phyloP scores from a whole-genome alignment of 2,113 vertebrate species.

The Piliocolobus tephrosceles region DNA sequence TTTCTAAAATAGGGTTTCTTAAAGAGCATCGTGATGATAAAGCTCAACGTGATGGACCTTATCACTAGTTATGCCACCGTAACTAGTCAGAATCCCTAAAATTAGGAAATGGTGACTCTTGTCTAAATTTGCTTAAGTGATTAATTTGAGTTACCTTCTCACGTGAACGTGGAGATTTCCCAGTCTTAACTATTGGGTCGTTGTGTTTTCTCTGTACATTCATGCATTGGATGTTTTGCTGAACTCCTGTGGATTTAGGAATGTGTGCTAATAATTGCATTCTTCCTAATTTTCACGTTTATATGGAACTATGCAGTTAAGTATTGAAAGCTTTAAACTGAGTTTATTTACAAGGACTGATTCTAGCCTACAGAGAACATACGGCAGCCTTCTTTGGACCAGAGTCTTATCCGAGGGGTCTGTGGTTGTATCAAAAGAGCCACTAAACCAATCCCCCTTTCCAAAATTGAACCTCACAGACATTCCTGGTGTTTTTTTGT shows the following conservation, averaged over 20 bases:
- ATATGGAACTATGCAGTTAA: background rate
- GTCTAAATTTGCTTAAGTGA: too few relatives aligned
- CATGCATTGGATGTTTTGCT: accelerated
- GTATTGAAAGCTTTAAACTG: background rate
- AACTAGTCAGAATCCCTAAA: background rate
- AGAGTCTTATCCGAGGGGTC: too few relatives aligned
- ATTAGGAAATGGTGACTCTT: background rate
- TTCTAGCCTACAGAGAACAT: background rate
- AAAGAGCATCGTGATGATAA: background rate
- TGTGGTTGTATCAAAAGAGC: accelerated
- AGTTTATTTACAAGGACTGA: background rate
- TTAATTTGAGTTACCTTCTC: background rate
- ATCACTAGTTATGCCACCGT: background rate
- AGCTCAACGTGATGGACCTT: background rate
- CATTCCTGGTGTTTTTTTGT: accelerated
- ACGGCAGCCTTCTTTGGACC: background rate
- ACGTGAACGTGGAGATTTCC: background rate
- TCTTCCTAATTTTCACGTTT: background rate
- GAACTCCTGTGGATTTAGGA: background rate
- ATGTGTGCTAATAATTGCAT: too few relatives aligned
- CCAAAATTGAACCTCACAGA: accelerated
- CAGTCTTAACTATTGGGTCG: background rate
- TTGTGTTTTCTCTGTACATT: background rate
- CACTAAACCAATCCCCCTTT: background rate
- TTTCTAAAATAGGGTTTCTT: background rate